Base-by-base conservation (phyloP, 2,888 invertebrate species). In the Mesoligia furuncula region DNA sequence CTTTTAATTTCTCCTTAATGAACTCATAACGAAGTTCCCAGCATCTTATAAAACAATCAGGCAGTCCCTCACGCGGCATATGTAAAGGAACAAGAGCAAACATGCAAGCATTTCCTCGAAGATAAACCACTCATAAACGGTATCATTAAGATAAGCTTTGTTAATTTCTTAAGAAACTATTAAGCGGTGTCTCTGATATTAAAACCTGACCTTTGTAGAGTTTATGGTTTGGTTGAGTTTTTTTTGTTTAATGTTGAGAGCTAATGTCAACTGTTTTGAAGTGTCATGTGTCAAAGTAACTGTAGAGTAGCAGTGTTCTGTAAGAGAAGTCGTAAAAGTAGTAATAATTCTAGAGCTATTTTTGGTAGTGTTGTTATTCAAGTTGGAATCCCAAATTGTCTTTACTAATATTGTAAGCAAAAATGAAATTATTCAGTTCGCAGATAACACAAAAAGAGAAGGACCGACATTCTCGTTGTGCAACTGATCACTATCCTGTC, bases 91-190 rank as follows among this genome's bases (percentile, higher is more conserved):
- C 73, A 88, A 90, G 91, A 87, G 84, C 92, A 94, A 95, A 94
- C 94, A 95, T 90, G 81, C 87, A 91, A 83, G 87, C 90, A 83
- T 93, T 94, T 94, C 94, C 91, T 90, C 85, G 87, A 91, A 94
- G 94, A 95, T 95, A 94, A 93, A 90, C 80, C 80, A 48, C 88
- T 83, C 91, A 91, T 94, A 94, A 93, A 88, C 86, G 86, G 84
- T 89, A 90, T 90, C 90, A 90, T 93, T 90, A 90, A 95, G 95
- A 95, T 95, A 95, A 94, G 87, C 83, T 80, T 92, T 89, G 92
- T 93, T 95, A 94, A 95, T 95, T 95, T 94, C 93, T 88, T 91
- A 92, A 90, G 92, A 94, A 93, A 93, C 92, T 91, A 93, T 91
- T 91, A 92, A 89, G 91, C 92, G 92, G 93, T 88, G 89, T 84